phyloP scores from a whole-genome alignment of 2,888 invertebrate genomes.

The Aspidiotus rigidus region DNA sequence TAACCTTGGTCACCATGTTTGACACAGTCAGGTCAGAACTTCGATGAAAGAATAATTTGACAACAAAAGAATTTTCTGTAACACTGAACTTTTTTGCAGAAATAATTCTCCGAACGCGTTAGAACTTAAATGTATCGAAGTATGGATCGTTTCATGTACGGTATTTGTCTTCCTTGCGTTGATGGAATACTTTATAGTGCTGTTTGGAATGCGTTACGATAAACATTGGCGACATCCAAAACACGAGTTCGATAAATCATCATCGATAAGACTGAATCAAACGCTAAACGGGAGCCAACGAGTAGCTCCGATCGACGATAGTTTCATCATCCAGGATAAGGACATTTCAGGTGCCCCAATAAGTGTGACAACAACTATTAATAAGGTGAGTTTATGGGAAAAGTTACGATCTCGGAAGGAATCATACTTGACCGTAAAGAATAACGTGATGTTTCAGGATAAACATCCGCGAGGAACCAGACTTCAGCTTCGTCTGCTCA shows the following conservation, averaged over 20 bases:
- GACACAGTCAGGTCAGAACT: constrained; percentile 51
- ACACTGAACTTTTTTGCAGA: too few species aligned
- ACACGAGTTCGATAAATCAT: constrained; percentile 38
- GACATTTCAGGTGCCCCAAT: constrained; percentile 24
- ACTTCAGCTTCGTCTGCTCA: constrained; percentile 44
- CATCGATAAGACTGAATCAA: constrained; percentile 9
- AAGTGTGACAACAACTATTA: constrained; percentile 20
- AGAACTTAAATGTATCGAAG: constrained; percentile 56
- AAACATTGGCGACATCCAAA: constrained; percentile 51
- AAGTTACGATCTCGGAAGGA: neutral
- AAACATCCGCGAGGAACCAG: constrained; percentile 28
- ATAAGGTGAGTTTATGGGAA: constrained; percentile 18
- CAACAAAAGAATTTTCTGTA: constrained; percentile 5
- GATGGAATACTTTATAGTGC: constrained; percentile 55
- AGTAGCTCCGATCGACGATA: constrained; percentile 25
- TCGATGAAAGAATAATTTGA: neutral
- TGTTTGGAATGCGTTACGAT: constrained; percentile 57
- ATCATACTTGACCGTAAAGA: too few species aligned
- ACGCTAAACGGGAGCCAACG: constrained; percentile 17
- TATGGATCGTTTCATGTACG: constrained; percentile 58
- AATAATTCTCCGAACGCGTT: constrained; percentile 57
- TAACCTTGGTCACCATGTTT: constrained; percentile 57
- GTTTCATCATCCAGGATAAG: constrained; percentile 17
- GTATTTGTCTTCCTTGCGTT: constrained; percentile 56
- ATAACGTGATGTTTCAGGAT: constrained; percentile 8